A percentile compares a stretch with the other conserved stretches of the same genome.
Conservation (phyloP, 1,140 invertebrate species). For the Pseudomyrmex dendroicus region DNA sequence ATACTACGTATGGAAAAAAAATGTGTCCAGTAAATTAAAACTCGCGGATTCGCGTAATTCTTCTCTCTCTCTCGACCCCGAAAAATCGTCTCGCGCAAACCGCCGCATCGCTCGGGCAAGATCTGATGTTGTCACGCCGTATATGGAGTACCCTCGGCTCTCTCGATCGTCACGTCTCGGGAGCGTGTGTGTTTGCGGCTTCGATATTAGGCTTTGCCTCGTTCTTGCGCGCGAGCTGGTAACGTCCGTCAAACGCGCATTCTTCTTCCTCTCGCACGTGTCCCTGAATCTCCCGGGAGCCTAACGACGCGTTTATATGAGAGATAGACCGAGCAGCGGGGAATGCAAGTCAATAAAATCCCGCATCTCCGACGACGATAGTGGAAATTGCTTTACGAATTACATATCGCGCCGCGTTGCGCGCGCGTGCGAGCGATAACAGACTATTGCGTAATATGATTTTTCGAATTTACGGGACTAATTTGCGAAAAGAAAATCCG, state of each 20-base stretch:
- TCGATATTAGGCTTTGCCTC: not conserved
- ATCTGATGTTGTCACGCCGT: not conserved
- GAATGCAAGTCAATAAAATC: too few relatives aligned
- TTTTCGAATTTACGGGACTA: too few relatives aligned
- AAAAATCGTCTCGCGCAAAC: too few relatives aligned
- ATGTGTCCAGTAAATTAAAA: too few relatives aligned
- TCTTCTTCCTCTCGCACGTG: conserved; percentile 7
- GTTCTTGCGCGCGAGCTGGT: not conserved
- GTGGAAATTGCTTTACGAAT: too few relatives aligned
- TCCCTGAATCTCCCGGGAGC: not conserved
- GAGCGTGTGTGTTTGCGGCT: conserved; percentile 6
- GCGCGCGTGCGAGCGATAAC: too few relatives aligned
- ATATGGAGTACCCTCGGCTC: conserved; percentile 15
- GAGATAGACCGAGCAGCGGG: not conserved
- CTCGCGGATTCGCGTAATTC: too few relatives aligned
- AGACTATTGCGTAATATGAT: not conserved
- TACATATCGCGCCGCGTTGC: too few relatives aligned
- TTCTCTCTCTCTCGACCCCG: too few relatives aligned
- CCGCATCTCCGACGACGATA: too few relatives aligned
- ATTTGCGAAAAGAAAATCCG: too few relatives aligned
- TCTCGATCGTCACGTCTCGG: conserved; percentile 21
- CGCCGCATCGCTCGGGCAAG: not conserved
- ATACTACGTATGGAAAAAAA: too few relatives aligned
- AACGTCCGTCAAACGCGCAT: conserved; percentile 1
- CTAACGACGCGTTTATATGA: not conserved